Evolutionary conservation across 2,797 vertebrate genomes (phyloP).

Genomic region (Pantherophis vulpinus): DNA sequence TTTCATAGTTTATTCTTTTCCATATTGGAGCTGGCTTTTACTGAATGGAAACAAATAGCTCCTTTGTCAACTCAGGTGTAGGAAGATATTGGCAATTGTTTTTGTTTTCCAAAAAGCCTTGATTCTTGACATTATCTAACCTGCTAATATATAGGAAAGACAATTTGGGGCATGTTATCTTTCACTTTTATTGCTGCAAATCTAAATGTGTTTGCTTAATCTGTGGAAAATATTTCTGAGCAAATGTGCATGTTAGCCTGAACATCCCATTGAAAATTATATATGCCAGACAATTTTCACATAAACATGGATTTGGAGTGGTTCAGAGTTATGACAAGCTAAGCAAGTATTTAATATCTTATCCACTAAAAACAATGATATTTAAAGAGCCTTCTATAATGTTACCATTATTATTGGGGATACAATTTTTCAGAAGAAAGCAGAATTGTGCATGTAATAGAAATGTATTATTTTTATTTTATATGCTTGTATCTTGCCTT

Average conservation of each 20-base stretch:
- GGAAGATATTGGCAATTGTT: background rate
- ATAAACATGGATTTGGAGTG: background rate
- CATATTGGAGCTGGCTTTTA: background rate
- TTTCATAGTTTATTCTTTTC: background rate
- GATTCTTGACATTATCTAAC: background rate
- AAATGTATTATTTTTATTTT: background rate
- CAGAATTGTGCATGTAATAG: background rate
- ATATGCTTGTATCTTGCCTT: too few species aligned
- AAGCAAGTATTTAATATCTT: background rate
- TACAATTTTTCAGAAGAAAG: background rate
- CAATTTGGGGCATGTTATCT: background rate
- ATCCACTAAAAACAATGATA: background rate
- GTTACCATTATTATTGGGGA: background rate
- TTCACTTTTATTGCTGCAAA: background rate
- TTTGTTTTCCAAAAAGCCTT: background rate
- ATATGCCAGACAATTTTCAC: background rate
- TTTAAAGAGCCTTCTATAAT: background rate
- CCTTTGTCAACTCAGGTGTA: background rate
- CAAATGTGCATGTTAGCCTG: background rate
- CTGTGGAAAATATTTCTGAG: background rate
- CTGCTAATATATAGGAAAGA: background rate
- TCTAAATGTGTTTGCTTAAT: background rate
- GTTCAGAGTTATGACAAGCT: background rate
- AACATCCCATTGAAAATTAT: background rate
- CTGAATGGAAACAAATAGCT: background rate